Evolutionary conservation across 2,113 vertebrate genomes (phyloP), one percentile per base, ranked within the genome.

Genomic region (Centrocercus urophasianus): DNA sequence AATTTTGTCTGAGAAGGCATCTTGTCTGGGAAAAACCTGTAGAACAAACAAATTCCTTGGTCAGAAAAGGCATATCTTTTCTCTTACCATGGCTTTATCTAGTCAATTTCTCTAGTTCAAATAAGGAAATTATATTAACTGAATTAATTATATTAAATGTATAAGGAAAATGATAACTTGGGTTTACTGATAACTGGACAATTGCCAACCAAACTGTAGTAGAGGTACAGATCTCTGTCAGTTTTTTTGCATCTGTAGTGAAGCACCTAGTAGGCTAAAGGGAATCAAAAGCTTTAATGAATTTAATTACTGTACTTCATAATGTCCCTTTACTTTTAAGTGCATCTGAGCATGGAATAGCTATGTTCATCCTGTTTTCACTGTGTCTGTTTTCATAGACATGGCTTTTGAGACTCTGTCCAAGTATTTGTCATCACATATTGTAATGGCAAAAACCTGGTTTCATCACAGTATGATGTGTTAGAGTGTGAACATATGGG

Each of bases 401-500:
- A 28, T 21, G 14, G 8, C 4, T 40, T 52, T 28, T 60, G 64
- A 32, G 19, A 34, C 57, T 28, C 36, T 56, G 61, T 27, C 16
- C 71, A 24, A 25, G 22, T 34, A 65, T 36, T 7, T 52, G 21
- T 38, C 18, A 13, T 42, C 78, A 28, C 43, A n/a, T 32, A 15
- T 28, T n/a, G 11, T 6, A 11, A 38, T 3, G 34, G 50, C 65
- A 65, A 57, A 48, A 3, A 57, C 20, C 25, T 74, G 64, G 1
- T 25, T 88, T 74, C 27, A 28, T 61, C 50, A 8, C 24, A 13
- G 20, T 22, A 2, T 24, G 43, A 20, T 28, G 32, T 22, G 88
- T 6, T 65, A 52, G 75, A 67, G 2, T n/a, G 47, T 47, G 42
- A 80, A 18, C 64, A 47, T 25, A 36, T 0, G 1, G 18, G 4